Conservation (phyloP, 2,888 invertebrate species). For the Apodemia hepburni region DNA sequence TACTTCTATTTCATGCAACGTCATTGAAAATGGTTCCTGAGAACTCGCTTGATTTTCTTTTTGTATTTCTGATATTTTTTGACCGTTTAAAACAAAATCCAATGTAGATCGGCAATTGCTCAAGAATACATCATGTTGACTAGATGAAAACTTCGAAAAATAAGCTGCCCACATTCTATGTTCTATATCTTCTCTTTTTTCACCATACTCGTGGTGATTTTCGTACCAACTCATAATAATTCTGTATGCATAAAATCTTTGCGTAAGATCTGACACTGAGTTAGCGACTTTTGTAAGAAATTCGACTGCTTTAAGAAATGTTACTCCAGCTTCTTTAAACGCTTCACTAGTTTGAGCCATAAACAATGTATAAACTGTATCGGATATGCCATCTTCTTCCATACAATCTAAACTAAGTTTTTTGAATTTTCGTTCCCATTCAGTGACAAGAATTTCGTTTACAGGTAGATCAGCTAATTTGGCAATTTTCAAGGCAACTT, state of each 20-base stretch:
- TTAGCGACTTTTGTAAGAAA: constrained; percentile 81
- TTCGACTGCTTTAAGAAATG: constrained; percentile 81
- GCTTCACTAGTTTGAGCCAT: constrained; percentile 82
- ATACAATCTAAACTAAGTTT: constrained; percentile 45
- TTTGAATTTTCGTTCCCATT: constrained; percentile 73
- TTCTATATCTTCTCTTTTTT: constrained; percentile 61
- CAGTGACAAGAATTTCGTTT: constrained; percentile 74
- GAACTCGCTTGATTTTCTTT: constrained; percentile 46
- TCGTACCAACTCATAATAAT: constrained; percentile 72
- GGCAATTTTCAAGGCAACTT: constrained; percentile 80
- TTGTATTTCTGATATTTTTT: constrained; percentile 44
- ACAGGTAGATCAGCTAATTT: constrained; percentile 67
- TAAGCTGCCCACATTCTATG: constrained; percentile 71
- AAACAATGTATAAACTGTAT: constrained; percentile 66
- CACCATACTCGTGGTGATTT: constrained; percentile 59
- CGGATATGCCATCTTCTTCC: constrained; percentile 50
- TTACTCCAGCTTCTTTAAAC: constrained; percentile 80
- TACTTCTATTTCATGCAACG: constrained; percentile 63
- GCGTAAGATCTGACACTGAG: constrained; percentile 57
- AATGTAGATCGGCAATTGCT: constrained; percentile 56
- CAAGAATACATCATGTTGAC: constrained; percentile 47
- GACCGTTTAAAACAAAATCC: constrained; percentile 57
- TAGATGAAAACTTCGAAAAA: constrained; percentile 43
- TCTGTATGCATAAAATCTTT: constrained; percentile 76
- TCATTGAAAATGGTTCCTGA: constrained; percentile 60